Evolutionary conservation across 2,113 vertebrate genomes (phyloP), one percentile per base, ranked within the genome.

Genomic region (Takifugu bimaculatus): DNA sequence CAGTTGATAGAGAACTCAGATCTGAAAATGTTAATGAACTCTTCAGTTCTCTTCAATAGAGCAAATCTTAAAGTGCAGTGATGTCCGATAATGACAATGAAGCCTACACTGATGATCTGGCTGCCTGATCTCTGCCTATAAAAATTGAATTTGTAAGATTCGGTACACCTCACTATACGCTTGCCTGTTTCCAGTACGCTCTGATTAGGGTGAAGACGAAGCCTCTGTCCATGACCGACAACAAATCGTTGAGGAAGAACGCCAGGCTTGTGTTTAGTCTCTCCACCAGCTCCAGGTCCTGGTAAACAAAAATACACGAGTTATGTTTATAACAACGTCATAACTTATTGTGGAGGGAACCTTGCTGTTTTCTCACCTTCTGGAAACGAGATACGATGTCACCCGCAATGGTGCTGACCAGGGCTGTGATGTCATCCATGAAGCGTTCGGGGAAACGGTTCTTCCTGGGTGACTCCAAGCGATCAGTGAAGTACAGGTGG

Each of bases 221-320:
- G 54, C 96, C 97, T 84, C 97, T 91, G 85, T 99, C 97, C 96
- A 99, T 98, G 77, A 99, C 93, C 54, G 96, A 98, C 67, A 99
- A 88, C 49, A 99, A 81, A 82, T 98, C 96, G 60, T 98, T 98
- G 72, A 99, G 93, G 75, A 99, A 99, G 86, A 99, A 99, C 0
- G 94, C 97, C 47, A 99, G 92, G 52, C 97, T 99, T 6, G 92
- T 94, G 83, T 99, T 99, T 7, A 99, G 93, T 72, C 94, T 94
- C 79, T 99, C 97, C 50, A 97, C 94, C 92, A 99, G 93, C 87
- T 99, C 97, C 50, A 93, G 89, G 83, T 99, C 96, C 96, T 98
- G 57, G 57, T 57, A 43, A 59, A 15, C 87, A 44, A 65, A 74
- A 60, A 77, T 50, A 68, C 60, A 20, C 1, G 20, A 20, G 20